Percentiles rank a stretch among this genome's conserved stretches.
These are phyloP conservation scores for Pycnonotus jocosus DNA, from an alignment of 2,113 vertebrate species.

Conservation along the genomic window DNA sequence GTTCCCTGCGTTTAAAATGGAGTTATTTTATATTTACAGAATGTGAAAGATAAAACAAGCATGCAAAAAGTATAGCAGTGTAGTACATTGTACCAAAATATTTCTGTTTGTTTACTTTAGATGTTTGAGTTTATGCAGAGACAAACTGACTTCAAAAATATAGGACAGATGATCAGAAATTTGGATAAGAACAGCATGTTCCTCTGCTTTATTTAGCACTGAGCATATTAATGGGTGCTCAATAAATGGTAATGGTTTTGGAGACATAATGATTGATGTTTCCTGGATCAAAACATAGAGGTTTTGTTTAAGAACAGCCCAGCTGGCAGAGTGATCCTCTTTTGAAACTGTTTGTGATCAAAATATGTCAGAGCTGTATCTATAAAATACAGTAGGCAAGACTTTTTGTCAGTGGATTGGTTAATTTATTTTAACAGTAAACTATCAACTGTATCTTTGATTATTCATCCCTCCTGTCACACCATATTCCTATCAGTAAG, in stretches of 20 bases:
- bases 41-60: constrained; percentile 3
- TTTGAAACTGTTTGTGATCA: constrained; percentile 62
- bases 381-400: constrained; percentile 42
- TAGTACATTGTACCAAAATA: constrained; percentile 24
- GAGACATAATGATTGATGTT: constrained; percentile 56
- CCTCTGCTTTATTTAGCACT: constrained; percentile 50
- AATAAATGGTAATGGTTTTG: constrained; percentile 55
- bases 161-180: constrained; percentile 52
- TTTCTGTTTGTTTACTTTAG: constrained; percentile 49
- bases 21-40: constrained; percentile 6
- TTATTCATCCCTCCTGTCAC: constrained; percentile 54
- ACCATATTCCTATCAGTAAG: constrained; percentile 36
- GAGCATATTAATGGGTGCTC: constrained; percentile 35
- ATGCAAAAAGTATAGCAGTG: neutral
- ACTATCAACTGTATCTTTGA: constrained; percentile 53
- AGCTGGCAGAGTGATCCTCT: constrained; percentile 26
- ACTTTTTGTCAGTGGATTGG: constrained; percentile 47
- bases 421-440: constrained; percentile 62
- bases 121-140: constrained; percentile 4
- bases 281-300: constrained; percentile 52
- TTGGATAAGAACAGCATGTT: constrained; percentile 56
- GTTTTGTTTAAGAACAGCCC: constrained; percentile 53
- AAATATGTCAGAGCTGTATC: constrained; percentile 57
- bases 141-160: constrained; percentile 46
- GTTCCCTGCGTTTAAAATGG: neutral